Percentiles rank a stretch among this genome's conserved stretches.
Evolutionary conservation across 2,113 vertebrate genomes (phyloP).

Genomic region (Marmota monax): DNA sequence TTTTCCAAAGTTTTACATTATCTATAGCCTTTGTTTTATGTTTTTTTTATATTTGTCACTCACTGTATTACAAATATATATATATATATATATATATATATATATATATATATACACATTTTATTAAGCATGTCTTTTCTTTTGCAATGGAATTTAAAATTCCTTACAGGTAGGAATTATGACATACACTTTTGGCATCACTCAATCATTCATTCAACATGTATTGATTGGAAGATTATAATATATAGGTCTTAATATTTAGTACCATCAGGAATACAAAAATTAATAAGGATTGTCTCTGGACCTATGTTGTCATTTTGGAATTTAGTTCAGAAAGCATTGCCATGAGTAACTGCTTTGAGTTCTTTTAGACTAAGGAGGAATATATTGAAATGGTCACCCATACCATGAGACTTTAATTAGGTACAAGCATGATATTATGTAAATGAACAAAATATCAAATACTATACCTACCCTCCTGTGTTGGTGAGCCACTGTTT

Average conservation of each 20-base stretch:
- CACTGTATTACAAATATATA: neutral
- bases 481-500: neutral
- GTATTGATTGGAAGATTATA: neutral
- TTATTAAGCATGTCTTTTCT: neutral
- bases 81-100: neutral
- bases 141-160: neutral
- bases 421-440: neutral
- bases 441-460: neutral
- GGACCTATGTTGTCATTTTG: neutral
- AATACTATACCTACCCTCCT: neutral
- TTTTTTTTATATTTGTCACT: neutral
- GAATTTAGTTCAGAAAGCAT: neutral
- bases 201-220: neutral
- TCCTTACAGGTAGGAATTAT: neutral
- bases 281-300: constrained; percentile 2
- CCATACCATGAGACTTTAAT: neutral
- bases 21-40: neutral
- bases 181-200: neutral
- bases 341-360: neutral
- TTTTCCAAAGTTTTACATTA: neutral
- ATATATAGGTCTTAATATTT: neutral
- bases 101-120: neutral
- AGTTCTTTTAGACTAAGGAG: neutral
- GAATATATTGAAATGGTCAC: neutral
- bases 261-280: neutral